phyloP scores from a whole-genome alignment of 2,113 vertebrate genomes.

The Oncorhynchus kisutch region DNA sequence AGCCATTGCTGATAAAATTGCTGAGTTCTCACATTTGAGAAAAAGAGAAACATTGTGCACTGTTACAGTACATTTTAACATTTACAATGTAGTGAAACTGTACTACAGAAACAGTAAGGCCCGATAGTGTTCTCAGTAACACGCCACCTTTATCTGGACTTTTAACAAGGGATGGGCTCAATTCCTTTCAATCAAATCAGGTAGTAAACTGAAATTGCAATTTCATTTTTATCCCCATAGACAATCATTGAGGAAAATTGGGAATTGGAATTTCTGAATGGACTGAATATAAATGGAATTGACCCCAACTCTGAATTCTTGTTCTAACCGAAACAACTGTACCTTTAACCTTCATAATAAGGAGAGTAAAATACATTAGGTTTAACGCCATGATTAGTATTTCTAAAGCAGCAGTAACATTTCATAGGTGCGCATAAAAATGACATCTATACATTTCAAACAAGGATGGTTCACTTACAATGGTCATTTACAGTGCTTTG shows the following conservation, averaged over 20 bases:
- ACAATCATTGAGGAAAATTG: too few species aligned
- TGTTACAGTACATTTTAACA: slow-evolving; percentile 34
- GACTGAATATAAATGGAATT: too few species aligned
- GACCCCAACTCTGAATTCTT: too few species aligned
- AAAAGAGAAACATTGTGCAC: slow-evolving; percentile 3
- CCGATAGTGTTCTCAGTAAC: slow-evolving; percentile 43
- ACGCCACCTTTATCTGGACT: too few species aligned
- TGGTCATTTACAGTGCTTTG: slow-evolving; percentile 44
- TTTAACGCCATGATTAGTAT: slow-evolving; percentile 37
- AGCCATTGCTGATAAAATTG: not conserved
- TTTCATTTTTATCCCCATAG: not conserved
- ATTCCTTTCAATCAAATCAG: not conserved
- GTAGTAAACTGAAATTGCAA: not conserved
- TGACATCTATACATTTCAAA: slow-evolving; percentile 31
- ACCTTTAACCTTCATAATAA: not conserved
- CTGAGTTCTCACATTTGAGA: slow-evolving; percentile 18
- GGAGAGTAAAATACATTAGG: slow-evolving; percentile 11
- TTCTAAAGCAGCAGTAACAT: slow-evolving; percentile 47
- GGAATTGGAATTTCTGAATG: too few species aligned
- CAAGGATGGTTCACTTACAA: not conserved
- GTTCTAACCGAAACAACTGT: not conserved
- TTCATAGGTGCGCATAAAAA: slow-evolving; percentile 35
- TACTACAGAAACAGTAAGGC: slow-evolving; percentile 63
- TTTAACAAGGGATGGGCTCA: too few species aligned
- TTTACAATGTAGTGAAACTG: slow-evolving; percentile 41